These are phyloP conservation scores for Alligator mississippiensis DNA, from an alignment of 2,113 vertebrate genomes.

Conservation along the genomic window DNA sequence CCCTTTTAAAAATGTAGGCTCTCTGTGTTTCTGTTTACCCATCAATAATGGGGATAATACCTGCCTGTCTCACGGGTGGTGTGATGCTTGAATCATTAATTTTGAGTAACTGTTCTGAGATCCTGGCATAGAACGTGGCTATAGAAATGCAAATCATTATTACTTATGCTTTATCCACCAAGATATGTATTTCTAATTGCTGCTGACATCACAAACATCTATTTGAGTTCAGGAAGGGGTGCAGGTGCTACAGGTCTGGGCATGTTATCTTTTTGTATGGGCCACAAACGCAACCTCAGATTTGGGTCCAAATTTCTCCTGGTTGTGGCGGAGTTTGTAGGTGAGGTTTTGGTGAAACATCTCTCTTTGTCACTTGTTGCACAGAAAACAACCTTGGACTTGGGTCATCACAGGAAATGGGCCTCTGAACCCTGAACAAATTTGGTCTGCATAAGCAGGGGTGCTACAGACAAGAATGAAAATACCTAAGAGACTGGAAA, in stretches of 20 bases:
- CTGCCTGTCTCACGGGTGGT: neutral
- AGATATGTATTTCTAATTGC: neutral
- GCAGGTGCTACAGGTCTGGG: neutral
- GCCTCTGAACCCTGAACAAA: neutral
- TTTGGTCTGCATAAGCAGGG: neutral
- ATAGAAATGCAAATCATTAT: neutral
- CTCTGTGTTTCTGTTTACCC: neutral
- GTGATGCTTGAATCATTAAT: neutral
- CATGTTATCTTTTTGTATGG: accelerated
- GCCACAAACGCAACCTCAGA: neutral
- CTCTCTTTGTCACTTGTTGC: neutral
- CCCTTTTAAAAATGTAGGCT: neutral
- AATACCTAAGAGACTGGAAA: accelerated
- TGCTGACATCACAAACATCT: neutral
- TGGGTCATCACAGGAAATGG: neutral
- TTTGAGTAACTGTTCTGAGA: neutral
- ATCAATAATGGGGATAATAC: neutral
- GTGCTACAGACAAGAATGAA: neutral
- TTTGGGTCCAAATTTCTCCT: neutral
- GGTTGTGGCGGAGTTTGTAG: neutral
- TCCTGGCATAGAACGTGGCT: neutral
- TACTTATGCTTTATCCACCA: neutral
- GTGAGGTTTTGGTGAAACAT: neutral
- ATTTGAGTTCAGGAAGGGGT: neutral
- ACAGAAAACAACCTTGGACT: neutral